A percentile compares a stretch with the other conserved stretches of the same genome.
These are phyloP conservation scores for Procambarus clarkii DNA, from an alignment of 1,140 invertebrate species.

Conservation along the genomic window DNA sequence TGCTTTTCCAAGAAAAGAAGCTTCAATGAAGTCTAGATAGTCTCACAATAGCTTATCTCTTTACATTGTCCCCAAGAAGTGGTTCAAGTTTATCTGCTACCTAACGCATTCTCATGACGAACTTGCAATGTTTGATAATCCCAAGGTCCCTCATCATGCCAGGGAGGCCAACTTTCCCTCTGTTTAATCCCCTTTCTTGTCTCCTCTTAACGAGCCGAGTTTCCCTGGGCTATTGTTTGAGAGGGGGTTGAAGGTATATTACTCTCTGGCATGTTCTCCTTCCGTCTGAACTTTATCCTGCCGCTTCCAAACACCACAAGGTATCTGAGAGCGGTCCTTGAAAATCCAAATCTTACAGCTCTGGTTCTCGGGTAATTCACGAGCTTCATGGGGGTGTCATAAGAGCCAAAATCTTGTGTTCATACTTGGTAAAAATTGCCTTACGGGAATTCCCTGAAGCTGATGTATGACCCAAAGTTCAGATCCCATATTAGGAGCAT, in stretches of 20 bases:
- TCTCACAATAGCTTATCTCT: constrained; percentile 37
- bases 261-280: constrained; percentile 53
- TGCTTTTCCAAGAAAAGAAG: constrained; percentile 6
- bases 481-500: constrained; percentile 56
- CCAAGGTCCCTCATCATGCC: constrained; percentile 27
- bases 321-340: constrained; percentile 53
- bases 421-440: constrained; percentile 36
- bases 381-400: constrained; percentile 56
- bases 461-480: constrained; percentile 51
- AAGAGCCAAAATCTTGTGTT: constrained; percentile 41
- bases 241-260: constrained; percentile 12
- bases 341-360: constrained; percentile 58
- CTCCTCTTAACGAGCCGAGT: constrained; percentile 30
- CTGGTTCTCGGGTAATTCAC: constrained; percentile 59
- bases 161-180: constrained; percentile 38
- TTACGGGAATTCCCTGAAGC: constrained; percentile 44
- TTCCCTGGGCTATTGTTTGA: constrained; percentile 9
- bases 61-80: constrained; percentile 48
- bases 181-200: constrained; percentile 20
- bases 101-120: constrained; percentile 34
- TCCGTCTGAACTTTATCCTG: constrained; percentile 46
- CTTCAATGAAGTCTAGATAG: neutral
- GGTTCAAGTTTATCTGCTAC: constrained; percentile 47
- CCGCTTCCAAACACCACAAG: constrained; percentile 42
- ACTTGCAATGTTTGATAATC: constrained; percentile 52